A percentile compares a stretch with the other conserved stretches of the same genome.
Evolutionary conservation across 2,888 invertebrate genomes (phyloP).

Genomic region (Hybos culiciformis): DNA sequence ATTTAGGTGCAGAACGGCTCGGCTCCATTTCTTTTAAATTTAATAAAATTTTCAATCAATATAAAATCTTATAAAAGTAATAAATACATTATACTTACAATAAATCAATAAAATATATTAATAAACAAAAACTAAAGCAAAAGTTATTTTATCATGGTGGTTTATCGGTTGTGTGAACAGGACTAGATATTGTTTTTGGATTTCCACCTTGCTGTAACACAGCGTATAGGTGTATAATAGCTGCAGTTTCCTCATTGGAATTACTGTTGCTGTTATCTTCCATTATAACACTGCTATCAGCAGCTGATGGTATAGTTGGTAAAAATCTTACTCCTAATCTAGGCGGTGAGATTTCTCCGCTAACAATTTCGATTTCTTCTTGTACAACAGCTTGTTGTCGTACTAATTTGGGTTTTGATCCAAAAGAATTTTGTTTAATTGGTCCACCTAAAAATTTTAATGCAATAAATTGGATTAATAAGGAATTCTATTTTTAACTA

Average conservation of each 20-base stretch:
- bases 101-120: neutral
- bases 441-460: slow-evolving; percentile 34
- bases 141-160: slow-evolving; percentile 24
- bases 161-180: slow-evolving; percentile 23
- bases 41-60: no score
- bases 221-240: slow-evolving; percentile 18
- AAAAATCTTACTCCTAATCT: slow-evolving; percentile 45
- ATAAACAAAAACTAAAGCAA: neutral
- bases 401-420: slow-evolving; percentile 57
- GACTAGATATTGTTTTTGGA: slow-evolving; percentile 22
- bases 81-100: no score
- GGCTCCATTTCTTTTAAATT: no score
- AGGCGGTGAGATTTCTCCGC: slow-evolving; percentile 37
- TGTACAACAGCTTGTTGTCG: slow-evolving; percentile 69
- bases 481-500: no score
- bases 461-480: no score
- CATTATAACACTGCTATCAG: slow-evolving; percentile 54
- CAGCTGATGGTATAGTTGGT: slow-evolving; percentile 60
- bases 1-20: no score
- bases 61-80: no score
- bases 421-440: slow-evolving; percentile 22
- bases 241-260: slow-evolving; percentile 17
- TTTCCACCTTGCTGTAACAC: slow-evolving; percentile 19
- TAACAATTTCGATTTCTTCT: no score
- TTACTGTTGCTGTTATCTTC: slow-evolving; percentile 42